Evolutionary conservation across 1,140 invertebrate species (phyloP), one percentile per base, ranked within the genome.

Genomic region (Cherax quadricarinatus): DNA sequence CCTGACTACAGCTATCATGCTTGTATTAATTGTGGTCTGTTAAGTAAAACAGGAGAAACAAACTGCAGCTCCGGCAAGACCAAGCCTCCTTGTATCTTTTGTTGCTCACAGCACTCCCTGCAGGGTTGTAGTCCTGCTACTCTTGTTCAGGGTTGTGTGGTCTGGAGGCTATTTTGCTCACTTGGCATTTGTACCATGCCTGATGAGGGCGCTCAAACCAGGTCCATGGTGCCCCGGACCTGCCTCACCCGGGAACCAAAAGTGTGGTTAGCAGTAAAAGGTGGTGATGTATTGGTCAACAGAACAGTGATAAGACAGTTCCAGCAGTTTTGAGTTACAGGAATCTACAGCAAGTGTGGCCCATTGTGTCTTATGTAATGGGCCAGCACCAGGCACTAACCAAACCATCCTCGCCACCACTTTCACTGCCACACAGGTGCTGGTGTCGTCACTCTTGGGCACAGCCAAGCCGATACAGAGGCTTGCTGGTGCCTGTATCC

Each of bases 161-260:
- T 91, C 48, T 91, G 90, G 90, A 91, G 90, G 90, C 90, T 91
- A 91, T 82, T 85, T 91, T 86, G 83, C 84, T 91, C 90, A 91
- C 85, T 86, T 80, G 88, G 88, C 88, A 89, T 89, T 86, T 83
- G 81, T 89, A 82, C 88, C 88, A 89, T 81, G 88, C 88, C 88
- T 89, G 88, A 89, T 82, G 80, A 89, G 88, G 80, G 57, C 88
- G 30, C 62, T 83, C 81, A 83, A 49, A 70, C 88, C 88, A 89
- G 80, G 88, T 66, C 62, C 66, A 49, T 48, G 88, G 88, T 62
- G 70, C 81, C 57, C 66, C 21, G 41, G 62, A 53, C 30, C 24
- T 73, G 70, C 88, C 88, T 57, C 48, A 84, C 66, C 80, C 70
- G 18, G 80, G 81, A 12, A 66, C 41, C 62, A 81, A 41, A 48